These are phyloP conservation scores for Paguma larvata DNA, from an alignment of 2,797 vertebrate genomes.

Conservation along the genomic window DNA sequence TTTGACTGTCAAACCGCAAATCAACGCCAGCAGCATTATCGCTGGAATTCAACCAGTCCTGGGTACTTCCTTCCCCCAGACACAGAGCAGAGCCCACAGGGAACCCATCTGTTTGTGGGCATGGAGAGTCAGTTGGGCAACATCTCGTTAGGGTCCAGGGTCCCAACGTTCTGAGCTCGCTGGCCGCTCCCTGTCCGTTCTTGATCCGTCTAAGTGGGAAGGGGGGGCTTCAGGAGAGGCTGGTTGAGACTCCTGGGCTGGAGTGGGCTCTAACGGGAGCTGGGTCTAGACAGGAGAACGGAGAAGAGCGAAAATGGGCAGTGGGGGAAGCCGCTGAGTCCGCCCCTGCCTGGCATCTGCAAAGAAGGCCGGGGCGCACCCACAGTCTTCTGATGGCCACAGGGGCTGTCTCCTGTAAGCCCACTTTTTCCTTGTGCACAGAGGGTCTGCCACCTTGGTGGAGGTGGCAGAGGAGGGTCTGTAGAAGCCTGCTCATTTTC, in stretches of 20 bases:
- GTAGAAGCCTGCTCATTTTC: rapidly evolving
- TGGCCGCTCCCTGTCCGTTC: background rate
- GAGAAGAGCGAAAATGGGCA: rapidly evolving
- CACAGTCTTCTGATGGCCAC: rapidly evolving
- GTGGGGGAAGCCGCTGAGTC: too few species aligned
- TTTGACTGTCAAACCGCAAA: conserved; percentile 82
- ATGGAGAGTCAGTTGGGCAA: background rate
- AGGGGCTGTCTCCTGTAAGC: background rate
- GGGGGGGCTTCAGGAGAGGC: background rate
- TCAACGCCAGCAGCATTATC: conserved; percentile 75
- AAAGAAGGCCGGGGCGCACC: rapidly evolving
- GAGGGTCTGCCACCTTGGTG: rapidly evolving
- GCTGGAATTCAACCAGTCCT: conserved; percentile 73
- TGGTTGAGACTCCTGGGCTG: background rate
- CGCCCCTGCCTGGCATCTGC: rapidly evolving
- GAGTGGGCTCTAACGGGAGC: background rate
- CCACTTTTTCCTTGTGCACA: too few species aligned
- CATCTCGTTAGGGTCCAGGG: background rate
- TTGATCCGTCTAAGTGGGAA: background rate
- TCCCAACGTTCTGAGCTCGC: background rate
- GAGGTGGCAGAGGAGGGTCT: rapidly evolving
- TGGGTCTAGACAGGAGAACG: rapidly evolving
- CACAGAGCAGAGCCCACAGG: conserved; percentile 26
- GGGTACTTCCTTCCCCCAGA: conserved; percentile 66
- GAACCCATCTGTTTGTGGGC: conserved; percentile 55